Evolutionary conservation across 2,888 invertebrate genomes (phyloP).

Genomic region (Pammene aurita): DNA sequence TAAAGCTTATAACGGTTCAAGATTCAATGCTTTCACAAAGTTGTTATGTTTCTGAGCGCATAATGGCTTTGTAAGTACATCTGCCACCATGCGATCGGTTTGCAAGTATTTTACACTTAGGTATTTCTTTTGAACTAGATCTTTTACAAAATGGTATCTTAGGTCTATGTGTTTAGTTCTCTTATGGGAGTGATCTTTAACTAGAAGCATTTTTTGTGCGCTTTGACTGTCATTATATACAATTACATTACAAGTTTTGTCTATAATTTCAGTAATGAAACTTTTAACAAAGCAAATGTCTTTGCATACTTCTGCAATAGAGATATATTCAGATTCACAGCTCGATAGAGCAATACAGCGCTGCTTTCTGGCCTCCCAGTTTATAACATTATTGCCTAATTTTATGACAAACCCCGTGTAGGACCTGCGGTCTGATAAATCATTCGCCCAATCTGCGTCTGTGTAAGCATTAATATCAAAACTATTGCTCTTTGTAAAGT

Average conservation of each 20-base stretch:
- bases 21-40: no score
- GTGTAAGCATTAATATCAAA: constrained; percentile 30
- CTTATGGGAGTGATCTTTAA: constrained; percentile 36
- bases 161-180: constrained; percentile 7
- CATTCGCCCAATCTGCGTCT: no score
- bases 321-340: constrained; percentile 40
- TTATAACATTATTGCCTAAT: constrained; percentile 29
- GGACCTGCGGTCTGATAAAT: constrained; percentile 31
- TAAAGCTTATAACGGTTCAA: no score
- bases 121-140: not conserved
- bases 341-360: constrained; percentile 34
- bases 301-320: constrained; percentile 35
- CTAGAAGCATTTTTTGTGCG: constrained; percentile 35
- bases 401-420: constrained; percentile 40
- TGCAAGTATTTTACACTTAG: constrained; percentile 21
- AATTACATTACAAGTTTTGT: constrained; percentile 15
- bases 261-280: constrained; percentile 29
- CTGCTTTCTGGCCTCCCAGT: constrained; percentile 42
- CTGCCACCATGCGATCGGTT: constrained; percentile 10
- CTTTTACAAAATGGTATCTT: constrained; percentile 11
- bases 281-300: constrained; percentile 38
- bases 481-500: constrained; percentile 20
- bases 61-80: constrained; percentile 12
- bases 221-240: constrained; percentile 38
- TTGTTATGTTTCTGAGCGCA: constrained; percentile 11